Conservation (phyloP, 2,113 vertebrate species). For the Axis porcinus region DNA sequence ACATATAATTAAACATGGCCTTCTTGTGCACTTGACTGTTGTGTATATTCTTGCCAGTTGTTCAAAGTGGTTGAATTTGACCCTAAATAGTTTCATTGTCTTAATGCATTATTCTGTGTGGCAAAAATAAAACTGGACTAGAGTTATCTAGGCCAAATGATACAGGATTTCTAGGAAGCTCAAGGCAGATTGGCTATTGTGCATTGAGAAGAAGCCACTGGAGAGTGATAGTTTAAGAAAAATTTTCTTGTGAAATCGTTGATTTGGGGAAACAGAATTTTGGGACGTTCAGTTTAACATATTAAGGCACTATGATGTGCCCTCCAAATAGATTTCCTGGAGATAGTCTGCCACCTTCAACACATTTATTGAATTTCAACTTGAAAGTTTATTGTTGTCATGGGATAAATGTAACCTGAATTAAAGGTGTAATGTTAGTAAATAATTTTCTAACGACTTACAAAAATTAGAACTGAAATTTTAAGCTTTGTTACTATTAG, state of each 20-base stretch:
- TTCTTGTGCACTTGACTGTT: not conserved
- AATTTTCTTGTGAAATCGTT: not conserved
- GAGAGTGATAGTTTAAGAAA: conserved; percentile 35
- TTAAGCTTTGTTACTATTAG: not conserved
- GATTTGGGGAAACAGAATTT: not conserved
- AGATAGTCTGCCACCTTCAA: not conserved
- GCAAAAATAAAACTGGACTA: conserved; percentile 58
- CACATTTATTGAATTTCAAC: not conserved
- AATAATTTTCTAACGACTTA: not conserved
- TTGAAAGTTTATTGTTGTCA: not conserved
- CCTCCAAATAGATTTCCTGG: not conserved
- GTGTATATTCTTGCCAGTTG: not conserved
- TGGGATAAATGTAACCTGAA: not conserved
- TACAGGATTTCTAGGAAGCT: conserved; percentile 40
- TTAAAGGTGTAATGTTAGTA: not conserved
- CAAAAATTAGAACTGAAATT: not conserved
- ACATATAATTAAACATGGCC: not conserved
- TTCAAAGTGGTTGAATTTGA: not conserved
- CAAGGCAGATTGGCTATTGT: conserved; percentile 28
- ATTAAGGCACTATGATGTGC: not conserved
- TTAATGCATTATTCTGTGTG: not conserved
- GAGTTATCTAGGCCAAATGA: conserved; percentile 51
- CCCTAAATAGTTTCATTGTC: not conserved
- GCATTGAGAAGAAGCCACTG: conserved; percentile 28
- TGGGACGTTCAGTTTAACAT: not conserved